Percentiles rank a stretch among this genome's conserved stretches.
Conservation (phyloP, 1,140 invertebrate species). For the Arctopsyche grandis region DNA sequence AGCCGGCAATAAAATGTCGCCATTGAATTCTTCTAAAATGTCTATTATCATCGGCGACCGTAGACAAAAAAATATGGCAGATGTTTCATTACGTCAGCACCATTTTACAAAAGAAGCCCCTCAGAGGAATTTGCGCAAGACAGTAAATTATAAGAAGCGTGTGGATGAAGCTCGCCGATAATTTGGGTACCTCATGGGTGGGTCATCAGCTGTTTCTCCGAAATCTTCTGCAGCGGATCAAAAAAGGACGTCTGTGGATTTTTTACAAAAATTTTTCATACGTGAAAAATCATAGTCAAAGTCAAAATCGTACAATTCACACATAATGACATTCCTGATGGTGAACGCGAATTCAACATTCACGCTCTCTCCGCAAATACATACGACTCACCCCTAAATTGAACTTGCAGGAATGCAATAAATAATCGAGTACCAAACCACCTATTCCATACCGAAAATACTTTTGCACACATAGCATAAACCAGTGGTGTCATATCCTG, state of each 20-base stretch:
- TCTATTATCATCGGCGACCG: slow-evolving; percentile 35
- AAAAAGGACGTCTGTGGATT: too few relatives aligned
- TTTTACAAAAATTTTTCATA: background rate
- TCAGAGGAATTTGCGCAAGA: slow-evolving; percentile 40
- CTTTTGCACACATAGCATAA: slow-evolving; percentile 34
- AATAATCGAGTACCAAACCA: slow-evolving; percentile 52
- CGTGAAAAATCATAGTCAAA: background rate
- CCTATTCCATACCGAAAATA: slow-evolving; percentile 44
- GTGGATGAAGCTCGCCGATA: background rate
- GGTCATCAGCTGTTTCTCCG: slow-evolving; percentile 7
- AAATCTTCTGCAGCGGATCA: too few relatives aligned
- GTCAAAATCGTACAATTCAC: slow-evolving; percentile 15
- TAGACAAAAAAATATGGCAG: slow-evolving; percentile 43
- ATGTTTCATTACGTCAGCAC: slow-evolving; percentile 42
- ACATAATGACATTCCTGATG: slow-evolving; percentile 21
- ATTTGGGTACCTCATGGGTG: background rate
- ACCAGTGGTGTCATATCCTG: slow-evolving; percentile 9
- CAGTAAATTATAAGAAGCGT: slow-evolving; percentile 19
- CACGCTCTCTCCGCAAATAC: background rate
- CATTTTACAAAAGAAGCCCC: slow-evolving; percentile 14
- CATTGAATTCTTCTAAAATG: slow-evolving; percentile 40
- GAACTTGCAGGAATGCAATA: slow-evolving; percentile 53
- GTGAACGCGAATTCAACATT: slow-evolving; percentile 8
- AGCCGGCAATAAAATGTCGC: slow-evolving; percentile 45
- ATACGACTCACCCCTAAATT: slow-evolving; percentile 40